Percentiles rank a stretch among this genome's conserved stretches.
Conservation (phyloP, 2,888 invertebrate species). For the Xestia xanthographa region DNA sequence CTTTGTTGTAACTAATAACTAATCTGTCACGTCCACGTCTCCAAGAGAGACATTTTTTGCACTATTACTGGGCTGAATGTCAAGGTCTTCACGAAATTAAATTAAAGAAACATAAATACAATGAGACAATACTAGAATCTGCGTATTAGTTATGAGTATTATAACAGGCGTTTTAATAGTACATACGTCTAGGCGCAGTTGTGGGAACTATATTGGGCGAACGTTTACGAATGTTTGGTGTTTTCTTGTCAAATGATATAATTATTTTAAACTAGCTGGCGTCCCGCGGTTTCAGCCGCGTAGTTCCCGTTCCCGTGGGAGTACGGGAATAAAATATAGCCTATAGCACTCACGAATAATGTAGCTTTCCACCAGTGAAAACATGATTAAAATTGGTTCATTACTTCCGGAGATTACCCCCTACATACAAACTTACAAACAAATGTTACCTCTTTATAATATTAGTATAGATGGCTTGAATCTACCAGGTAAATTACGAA, state of each 20-base stretch:
- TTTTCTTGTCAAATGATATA: background rate
- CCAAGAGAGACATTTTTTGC: constrained; percentile 31
- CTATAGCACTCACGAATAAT: too few species aligned
- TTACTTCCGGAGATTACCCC: too few species aligned
- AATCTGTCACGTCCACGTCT: constrained; percentile 25
- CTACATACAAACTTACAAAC: too few species aligned
- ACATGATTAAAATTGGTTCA: too few species aligned
- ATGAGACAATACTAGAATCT: constrained; percentile 19
- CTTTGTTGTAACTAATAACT: constrained; percentile 27
- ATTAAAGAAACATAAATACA: background rate
- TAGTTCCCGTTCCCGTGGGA: too few species aligned
- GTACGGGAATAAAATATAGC: too few species aligned
- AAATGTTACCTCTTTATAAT: too few species aligned
- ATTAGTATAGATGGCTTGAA: background rate
- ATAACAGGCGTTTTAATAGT: constrained; percentile 41
- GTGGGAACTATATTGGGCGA: background rate
- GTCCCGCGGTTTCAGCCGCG: too few species aligned
- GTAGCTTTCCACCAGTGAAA: too few species aligned
- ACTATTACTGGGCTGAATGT: constrained; percentile 1
- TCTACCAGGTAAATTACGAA: background rate
- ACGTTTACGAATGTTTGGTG: background rate
- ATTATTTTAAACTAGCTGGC: background rate
- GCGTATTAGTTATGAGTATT: constrained; percentile 23
- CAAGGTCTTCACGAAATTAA: constrained; percentile 11
- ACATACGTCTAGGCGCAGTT: constrained; percentile 32